phyloP scores from a whole-genome alignment of 2,113 vertebrate species.

The Entomyzon cyanotis region DNA sequence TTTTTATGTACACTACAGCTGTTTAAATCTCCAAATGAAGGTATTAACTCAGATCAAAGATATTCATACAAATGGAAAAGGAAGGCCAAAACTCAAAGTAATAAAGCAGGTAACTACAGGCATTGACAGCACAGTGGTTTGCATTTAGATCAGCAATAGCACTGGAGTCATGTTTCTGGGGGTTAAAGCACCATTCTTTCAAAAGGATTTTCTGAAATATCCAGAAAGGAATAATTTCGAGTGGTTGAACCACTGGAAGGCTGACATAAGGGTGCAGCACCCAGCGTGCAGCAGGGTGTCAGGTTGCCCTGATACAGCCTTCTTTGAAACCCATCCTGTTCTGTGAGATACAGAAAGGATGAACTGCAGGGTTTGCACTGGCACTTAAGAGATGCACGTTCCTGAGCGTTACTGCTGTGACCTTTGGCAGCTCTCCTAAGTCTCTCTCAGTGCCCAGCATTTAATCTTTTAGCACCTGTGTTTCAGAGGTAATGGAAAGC shows the following conservation, averaged over 20 bases:
- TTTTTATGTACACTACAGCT: conserved; percentile 27
- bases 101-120: not conserved
- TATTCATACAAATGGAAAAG: not conserved
- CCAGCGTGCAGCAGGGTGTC: not conserved
- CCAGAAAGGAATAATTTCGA: not conserved
- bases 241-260: not conserved
- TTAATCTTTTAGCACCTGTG: not conserved
- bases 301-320: not conserved
- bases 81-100: not conserved
- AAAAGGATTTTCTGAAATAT: conserved; percentile 9
- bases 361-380: not conserved
- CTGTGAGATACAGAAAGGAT: not conserved
- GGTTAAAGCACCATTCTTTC: not conserved
- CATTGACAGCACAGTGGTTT: conserved; percentile 32
- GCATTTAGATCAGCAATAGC: not conserved
- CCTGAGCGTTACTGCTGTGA: not conserved
- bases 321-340: not conserved
- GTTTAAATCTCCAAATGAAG: conserved; percentile 38
- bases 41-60: conserved; percentile 58
- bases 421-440: not conserved
- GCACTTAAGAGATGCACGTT: not conserved
- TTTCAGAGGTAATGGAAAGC: not conserved
- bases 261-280: not conserved
- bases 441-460: not conserved
- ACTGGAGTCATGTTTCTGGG: not conserved